phyloP scores from a whole-genome alignment of 2,888 invertebrate species.

The Ophonus ardosiacus region DNA sequence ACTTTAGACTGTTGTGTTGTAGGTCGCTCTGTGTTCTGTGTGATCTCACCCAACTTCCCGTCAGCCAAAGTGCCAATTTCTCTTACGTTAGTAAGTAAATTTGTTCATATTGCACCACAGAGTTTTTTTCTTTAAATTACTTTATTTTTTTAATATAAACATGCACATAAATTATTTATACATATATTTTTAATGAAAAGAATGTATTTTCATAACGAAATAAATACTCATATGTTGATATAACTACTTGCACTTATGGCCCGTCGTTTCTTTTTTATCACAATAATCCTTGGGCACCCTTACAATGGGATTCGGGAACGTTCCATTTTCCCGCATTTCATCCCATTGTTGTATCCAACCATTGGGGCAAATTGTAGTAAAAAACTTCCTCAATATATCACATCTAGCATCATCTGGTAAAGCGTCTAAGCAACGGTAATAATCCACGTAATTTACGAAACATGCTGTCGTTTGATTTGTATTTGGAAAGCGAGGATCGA shows the following conservation, averaged over 20 bases:
- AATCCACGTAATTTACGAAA: conserved; percentile 69
- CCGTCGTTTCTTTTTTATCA: not conserved
- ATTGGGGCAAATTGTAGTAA: conserved; percentile 79
- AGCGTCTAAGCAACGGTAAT: conserved; percentile 67
- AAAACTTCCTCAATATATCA: conserved; percentile 81
- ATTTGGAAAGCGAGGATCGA: conserved; percentile 96
- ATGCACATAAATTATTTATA: conserved; percentile 58
- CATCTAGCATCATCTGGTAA: conserved; percentile 76
- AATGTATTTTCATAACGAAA: conserved; percentile 60
- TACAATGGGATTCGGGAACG: conserved; percentile 76
- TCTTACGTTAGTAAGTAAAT: conserved; percentile 62
- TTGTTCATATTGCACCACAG: conserved; percentile 56
- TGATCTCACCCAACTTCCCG: conserved; percentile 34
- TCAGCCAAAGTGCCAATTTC: conserved; percentile 62
- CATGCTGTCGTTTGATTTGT: conserved; percentile 87
- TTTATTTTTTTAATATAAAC: conserved; percentile 51
- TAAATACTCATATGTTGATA: conserved; percentile 34
- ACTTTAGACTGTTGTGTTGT: conserved; percentile 55
- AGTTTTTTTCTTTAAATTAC: conserved; percentile 28
- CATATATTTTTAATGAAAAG: conserved; percentile 47
- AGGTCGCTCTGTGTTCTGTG: conserved; percentile 38
- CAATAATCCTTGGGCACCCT: conserved; percentile 65
- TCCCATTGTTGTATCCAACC: conserved; percentile 82
- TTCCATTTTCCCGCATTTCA: conserved; percentile 78
- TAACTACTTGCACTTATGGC: not conserved